Base-by-base conservation (phyloP, 2,888 invertebrate species). In the Cantharis rufa region DNA sequence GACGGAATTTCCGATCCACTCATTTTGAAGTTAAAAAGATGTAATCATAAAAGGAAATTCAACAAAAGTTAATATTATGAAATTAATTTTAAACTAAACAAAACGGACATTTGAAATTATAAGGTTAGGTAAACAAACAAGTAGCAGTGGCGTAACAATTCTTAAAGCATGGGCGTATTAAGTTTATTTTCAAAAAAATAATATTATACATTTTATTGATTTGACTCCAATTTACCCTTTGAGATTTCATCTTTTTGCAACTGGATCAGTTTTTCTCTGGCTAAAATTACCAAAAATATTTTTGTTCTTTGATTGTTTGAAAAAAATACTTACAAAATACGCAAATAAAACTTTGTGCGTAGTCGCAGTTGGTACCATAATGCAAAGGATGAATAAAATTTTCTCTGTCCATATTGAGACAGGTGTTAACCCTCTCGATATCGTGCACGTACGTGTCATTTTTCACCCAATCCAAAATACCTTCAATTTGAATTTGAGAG, bases 331-430 rank as follows among this genome's bases (percentile, higher is more conserved):
- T 71, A 71, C 71, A 3, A 4, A 71, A 71, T 1, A 15, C 13
- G 21, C 71, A 71, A 62, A 62, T 2, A n/a, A 62, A 71, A 10
- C 9, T 18, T 62, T 71, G 72, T 0, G 15, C 7, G 28, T 28
- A 72, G 7, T 10, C 9, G 15, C 76, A 76, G 2, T 11, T 9
- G 11, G 76, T 84, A 0, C 90, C 90, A 70, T 91, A 90, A 3
- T 90, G 86, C 13, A 90, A 82, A 0, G 89, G 89, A 5, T 86
- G 87, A 2, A 90, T 83, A 73, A 90, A 90, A 74, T 90, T 90
- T 71, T 88, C 89, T 2, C 90, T 83, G 76, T 91, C 91, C 79
- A 91, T 83, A 80, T 91, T 90, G 2, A 76, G 69, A 15, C 76
- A 76, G 0, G 9, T 15, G 28, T 76, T 76, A 10, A 3, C 10